A percentile compares a stretch with the other conserved stretches of the same genome.
phyloP scores from a whole-genome alignment of 2,113 vertebrate species.

The Pungitius pungitius region DNA sequence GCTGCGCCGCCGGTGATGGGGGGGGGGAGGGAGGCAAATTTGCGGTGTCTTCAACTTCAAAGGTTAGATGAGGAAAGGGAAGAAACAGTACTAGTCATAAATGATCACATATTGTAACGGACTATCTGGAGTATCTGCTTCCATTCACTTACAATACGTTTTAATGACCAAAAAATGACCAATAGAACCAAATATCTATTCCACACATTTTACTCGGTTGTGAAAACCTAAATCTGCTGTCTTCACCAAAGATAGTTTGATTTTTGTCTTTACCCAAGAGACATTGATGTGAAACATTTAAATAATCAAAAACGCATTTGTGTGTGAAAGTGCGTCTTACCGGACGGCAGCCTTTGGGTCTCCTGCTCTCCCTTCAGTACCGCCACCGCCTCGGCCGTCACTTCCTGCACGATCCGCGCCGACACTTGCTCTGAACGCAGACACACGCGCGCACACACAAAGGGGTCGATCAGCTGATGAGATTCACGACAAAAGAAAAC shows the following conservation, averaged over 20 bases:
- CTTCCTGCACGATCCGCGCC: conserved; percentile 97
- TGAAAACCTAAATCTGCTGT: neutral
- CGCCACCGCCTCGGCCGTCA: conserved; percentile 97
- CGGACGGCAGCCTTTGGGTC: conserved; percentile 91
- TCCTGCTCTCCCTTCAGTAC: conserved; percentile 98
- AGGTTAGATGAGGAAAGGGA: conserved; percentile 36
- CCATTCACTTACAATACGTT: neutral
- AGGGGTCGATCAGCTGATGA: neutral
- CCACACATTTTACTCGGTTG: neutral
- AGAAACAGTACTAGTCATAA: neutral
- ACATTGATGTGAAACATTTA: neutral
- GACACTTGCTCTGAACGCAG: conserved; percentile 92
- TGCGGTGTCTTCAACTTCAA: conserved; percentile 92
- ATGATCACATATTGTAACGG: neutral
- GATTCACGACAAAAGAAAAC: neutral
- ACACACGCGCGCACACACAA: conserved; percentile 20
- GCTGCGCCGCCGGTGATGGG: conserved; percentile 94
- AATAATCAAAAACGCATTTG: neutral
- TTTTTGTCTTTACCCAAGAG: neutral
- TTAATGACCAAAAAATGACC: no score
- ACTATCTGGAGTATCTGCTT: neutral
- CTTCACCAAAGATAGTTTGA: neutral
- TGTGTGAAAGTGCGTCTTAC: conserved; percentile 75
- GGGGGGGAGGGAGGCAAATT: conserved; percentile 98
- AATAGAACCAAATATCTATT: no score